A percentile compares a stretch with the other conserved stretches of the same genome.
Conservation (phyloP, 2,797 vertebrate species). For the Liparis tanakae region DNA sequence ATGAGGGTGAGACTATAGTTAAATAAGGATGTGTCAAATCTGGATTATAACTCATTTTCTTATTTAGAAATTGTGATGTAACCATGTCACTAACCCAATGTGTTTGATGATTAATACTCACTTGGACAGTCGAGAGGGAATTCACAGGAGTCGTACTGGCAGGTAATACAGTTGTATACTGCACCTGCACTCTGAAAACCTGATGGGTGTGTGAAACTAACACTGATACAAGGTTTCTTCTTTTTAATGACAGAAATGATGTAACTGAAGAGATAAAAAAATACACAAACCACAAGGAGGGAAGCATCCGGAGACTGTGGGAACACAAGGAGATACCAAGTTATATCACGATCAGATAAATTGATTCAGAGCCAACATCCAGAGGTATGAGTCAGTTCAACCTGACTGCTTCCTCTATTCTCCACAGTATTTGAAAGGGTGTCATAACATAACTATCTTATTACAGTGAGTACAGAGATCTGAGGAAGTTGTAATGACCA, state of each 20-base stretch:
- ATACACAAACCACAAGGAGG: constrained; percentile 87
- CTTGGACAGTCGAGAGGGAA: constrained; percentile 84
- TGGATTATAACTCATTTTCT: constrained; percentile 52
- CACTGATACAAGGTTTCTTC: neutral
- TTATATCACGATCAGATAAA: constrained; percentile 13
- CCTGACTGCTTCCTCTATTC: constrained; percentile 32
- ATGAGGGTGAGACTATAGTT: constrained; percentile 66
- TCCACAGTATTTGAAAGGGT: constrained; percentile 43
- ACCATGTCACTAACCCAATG: constrained; percentile 31
- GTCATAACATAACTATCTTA: constrained; percentile 52
- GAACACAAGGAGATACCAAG: constrained; percentile 36
- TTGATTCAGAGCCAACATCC: constrained; percentile 17
- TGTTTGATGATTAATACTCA: constrained; percentile 58
- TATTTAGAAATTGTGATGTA: constrained; percentile 53
- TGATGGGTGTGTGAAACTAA: constrained; percentile 34
- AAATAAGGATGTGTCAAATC: constrained; percentile 67
- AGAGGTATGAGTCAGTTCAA: constrained; percentile 30
- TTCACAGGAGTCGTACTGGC: constrained; percentile 78
- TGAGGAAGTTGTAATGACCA: constrained; percentile 66
- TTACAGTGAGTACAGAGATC: constrained; percentile 64
- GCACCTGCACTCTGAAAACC: constrained; percentile 77
- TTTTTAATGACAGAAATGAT: constrained; percentile 1
- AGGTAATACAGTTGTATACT: constrained; percentile 78
- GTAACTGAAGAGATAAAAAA: constrained; percentile 7
- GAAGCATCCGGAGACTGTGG: constrained; percentile 81